Percentiles rank a stretch among this genome's conserved stretches.
These are phyloP conservation scores for Falcunculus frontatus DNA, from an alignment of 2,113 vertebrate genomes.

Conservation along the genomic window DNA sequence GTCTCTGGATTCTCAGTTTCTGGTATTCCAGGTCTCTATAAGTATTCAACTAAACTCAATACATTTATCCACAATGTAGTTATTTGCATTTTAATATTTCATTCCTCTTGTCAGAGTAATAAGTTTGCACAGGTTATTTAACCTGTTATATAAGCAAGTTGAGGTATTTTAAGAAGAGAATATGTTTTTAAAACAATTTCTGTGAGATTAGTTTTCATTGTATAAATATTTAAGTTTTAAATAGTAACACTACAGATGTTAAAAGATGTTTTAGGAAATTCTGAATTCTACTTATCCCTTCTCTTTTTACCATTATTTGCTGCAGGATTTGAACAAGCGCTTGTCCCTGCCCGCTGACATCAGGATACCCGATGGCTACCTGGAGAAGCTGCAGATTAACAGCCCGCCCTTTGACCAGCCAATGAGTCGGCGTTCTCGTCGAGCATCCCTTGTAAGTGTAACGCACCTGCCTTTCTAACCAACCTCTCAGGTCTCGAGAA, in stretches of 20 bases:
- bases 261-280: neutral
- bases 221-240: neutral
- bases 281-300: neutral
- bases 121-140: neutral
- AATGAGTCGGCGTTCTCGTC: constrained; percentile 92
- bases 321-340: constrained; percentile 95
- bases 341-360: constrained; percentile 96
- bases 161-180: neutral
- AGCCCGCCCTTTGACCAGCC: constrained; percentile 95
- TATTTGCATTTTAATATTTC: neutral
- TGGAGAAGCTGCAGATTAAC: constrained; percentile 95
- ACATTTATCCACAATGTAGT: neutral
- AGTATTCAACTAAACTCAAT: neutral
- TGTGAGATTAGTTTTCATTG: neutral
- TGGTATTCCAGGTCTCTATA: neutral
- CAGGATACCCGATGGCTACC: constrained; percentile 95
- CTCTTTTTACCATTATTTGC: neutral
- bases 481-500: neutral
- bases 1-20: neutral
- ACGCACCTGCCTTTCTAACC: neutral
- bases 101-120: neutral
- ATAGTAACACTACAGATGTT: neutral
- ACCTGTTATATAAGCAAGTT: neutral
- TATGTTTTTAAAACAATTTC: neutral
- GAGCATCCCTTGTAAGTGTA: constrained; percentile 89